phyloP scores from a whole-genome alignment of 2,113 vertebrate species.

The Oryzias woworae region DNA sequence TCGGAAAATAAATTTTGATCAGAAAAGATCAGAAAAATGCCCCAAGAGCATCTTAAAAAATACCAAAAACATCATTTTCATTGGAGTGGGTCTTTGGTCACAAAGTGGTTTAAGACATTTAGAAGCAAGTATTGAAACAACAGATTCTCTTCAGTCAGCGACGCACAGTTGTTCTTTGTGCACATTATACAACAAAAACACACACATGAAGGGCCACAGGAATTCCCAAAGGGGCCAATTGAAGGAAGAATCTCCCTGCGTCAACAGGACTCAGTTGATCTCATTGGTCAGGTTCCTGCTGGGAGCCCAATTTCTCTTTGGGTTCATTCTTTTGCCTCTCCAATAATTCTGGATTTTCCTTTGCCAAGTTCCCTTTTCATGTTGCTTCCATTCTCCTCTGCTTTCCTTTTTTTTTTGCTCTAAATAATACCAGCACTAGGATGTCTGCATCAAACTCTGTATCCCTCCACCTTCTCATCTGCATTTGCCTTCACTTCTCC shows the following conservation, averaged over 20 bases:
- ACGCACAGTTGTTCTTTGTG: not conserved
- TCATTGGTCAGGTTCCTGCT: conserved; percentile 12
- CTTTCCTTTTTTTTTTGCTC: not conserved
- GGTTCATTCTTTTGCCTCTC: not conserved
- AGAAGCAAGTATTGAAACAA: conserved; percentile 5
- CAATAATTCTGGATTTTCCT: not conserved
- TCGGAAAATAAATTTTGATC: no score
- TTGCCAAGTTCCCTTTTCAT: not conserved
- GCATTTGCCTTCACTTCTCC: not conserved
- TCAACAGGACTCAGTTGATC: conserved; percentile 28
- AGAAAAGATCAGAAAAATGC: no score
- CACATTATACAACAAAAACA: conserved; percentile 5
- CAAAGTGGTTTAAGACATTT: not conserved
- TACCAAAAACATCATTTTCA: no score
- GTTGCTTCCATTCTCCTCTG: not conserved
- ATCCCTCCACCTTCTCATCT: no score
- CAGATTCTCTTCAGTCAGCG: conserved; percentile 34
- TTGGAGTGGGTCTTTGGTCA: no score
- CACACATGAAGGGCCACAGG: not conserved
- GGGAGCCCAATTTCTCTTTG: conserved; percentile 4
- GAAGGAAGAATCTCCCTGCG: not conserved
- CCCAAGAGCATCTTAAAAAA: no score
- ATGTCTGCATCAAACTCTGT: no score
- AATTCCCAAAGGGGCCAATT: conserved; percentile 25
- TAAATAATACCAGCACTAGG: no score